Evolutionary conservation across 2,888 invertebrate genomes (phyloP), one percentile per base, ranked within the genome.

Genomic region (Agriopis marginaria): DNA sequence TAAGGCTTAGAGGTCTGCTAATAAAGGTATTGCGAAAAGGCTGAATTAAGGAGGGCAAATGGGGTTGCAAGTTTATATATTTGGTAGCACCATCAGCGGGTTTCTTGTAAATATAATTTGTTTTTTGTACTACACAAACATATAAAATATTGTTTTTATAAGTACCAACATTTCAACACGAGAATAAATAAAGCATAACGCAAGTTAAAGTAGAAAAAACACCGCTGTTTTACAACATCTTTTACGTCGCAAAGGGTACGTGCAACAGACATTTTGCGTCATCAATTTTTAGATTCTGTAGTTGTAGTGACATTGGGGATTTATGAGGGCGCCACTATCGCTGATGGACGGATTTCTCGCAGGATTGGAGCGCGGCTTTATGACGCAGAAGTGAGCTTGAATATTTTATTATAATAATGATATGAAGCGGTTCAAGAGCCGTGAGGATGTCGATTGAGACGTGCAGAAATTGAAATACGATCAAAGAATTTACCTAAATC

Each of bases 371-470:
- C 42, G 56, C 45, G 49, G 49, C 39, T 67, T 63, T 67, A 63
- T 63, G 62, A 14, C 39, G 62, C 67, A 56, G 67, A 66, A 61
- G 65, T 59, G 51, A 62, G 67, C 62, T 62, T 54, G 23, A 67
- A 67, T 62, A 61, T 56, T 63, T 55, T 63, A 63, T 63, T 63
- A 63, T 55, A 63, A 63, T 63, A 63, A 63, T 63, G 58, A 58
- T 65, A 45, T 50, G 51, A 51, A 42, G 17, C 61, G 14, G 39
- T 49, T 49, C 49, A 44, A 14, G 9, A 60, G 32, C 47, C 40
- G 14, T 1, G 42, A 17, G 50, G 51, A 62, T 44, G 53, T 53
- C 51, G 40, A 14, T 10, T 60, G 62, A 62, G 62, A 53, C 42
- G 53, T n/a, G 42, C 50, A 14, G 55, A 47, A 45, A 58, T 58